These are phyloP conservation scores for Temnopleurus reevesii DNA, from an alignment of 53 echinoderm and acorn worm species.

Conservation along the genomic window DNA sequence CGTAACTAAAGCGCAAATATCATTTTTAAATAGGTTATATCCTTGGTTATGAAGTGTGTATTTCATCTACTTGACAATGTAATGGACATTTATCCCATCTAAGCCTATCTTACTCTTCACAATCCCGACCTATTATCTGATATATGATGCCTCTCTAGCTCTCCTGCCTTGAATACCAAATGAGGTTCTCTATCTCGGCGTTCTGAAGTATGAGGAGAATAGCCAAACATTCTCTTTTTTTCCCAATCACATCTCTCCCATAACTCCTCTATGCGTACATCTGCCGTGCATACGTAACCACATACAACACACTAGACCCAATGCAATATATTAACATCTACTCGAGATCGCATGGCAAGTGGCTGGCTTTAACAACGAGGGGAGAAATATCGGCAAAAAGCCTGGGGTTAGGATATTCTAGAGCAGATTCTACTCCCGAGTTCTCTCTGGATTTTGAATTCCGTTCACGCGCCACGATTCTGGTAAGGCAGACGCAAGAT, in stretches of 20 bases:
- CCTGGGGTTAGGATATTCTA: neutral
- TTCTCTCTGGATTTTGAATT: conserved; percentile 13
- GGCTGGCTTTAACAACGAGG: neutral
- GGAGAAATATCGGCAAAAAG: neutral
- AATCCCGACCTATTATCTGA: conserved; percentile 24
- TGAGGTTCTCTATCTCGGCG: neutral
- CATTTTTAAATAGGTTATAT: neutral
- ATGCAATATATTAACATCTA: conserved; percentile 7
- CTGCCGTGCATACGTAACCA: neutral
- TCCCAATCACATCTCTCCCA: neutral
- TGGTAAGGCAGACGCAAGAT: conserved; percentile 27
- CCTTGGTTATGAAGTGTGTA: neutral
- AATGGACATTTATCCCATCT: neutral
- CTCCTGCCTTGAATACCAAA: conserved; percentile 28
- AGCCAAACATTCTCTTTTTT: neutral
- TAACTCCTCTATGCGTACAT: neutral
- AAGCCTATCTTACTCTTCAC: neutral
- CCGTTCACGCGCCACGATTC: conserved; percentile 18
- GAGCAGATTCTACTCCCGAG: neutral
- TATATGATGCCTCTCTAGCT: neutral
- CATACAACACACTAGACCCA: too few species aligned
- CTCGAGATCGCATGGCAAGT: neutral
- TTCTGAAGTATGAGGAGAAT: neutral
- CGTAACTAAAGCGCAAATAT: neutral
- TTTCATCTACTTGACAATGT: neutral